A percentile compares a stretch with the other conserved stretches of the same genome.
Evolutionary conservation across 2,113 vertebrate genomes (phyloP).

Genomic region (Turdus rufiventris): DNA sequence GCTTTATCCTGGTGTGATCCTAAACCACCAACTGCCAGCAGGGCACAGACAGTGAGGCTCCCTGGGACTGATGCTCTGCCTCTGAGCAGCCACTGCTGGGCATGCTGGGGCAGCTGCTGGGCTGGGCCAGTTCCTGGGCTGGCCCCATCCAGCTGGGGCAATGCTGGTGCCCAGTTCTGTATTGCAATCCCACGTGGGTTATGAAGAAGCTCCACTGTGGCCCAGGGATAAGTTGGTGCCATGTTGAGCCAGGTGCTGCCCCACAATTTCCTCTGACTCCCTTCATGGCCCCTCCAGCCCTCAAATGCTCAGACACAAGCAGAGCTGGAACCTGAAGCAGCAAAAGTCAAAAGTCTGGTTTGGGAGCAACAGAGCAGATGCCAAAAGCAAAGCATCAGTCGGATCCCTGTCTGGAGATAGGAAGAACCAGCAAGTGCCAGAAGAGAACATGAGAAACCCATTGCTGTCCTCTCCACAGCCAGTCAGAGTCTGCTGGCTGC

Average conservation of each 20-base stretch:
- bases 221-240: neutral
- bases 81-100: neutral
- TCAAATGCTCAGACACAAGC: neutral
- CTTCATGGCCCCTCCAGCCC: neutral
- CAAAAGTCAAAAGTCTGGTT: neutral
- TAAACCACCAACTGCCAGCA: neutral
- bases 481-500: neutral
- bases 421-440: neutral
- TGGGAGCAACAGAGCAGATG: neutral
- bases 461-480: neutral
- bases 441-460: neutral
- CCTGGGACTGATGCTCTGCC: neutral
- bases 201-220: accelerated
- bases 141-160: neutral
- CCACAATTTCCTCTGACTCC: neutral
- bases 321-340: neutral
- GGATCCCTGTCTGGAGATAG: neutral
- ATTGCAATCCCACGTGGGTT: accelerated
- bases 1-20: neutral
- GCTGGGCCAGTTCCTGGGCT: neutral
- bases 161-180: neutral
- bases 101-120: neutral
- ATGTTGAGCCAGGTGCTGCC: neutral
- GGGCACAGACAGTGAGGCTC: neutral
- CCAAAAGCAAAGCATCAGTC: neutral